A percentile compares a stretch with the other conserved stretches of the same genome.
Evolutionary conservation across 2,797 vertebrate genomes (phyloP).

Genomic region (Rhinoraja longicauda): DNA sequence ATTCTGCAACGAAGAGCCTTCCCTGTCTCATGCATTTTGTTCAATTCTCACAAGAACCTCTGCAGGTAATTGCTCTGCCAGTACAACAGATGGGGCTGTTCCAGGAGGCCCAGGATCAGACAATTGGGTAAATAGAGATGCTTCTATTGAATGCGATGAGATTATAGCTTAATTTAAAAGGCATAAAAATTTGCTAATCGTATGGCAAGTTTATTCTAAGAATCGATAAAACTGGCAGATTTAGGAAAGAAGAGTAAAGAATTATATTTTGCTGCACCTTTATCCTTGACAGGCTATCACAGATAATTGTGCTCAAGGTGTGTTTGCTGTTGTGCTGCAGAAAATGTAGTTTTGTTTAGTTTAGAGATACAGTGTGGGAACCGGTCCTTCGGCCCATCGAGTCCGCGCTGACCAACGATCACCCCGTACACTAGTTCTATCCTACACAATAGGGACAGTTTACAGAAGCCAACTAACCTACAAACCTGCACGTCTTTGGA

Average conservation of each 20-base stretch:
- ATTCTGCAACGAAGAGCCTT: background rate
- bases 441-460: too few relatives aligned
- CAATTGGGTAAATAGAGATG: background rate
- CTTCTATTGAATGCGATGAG: background rate
- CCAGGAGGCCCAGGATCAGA: background rate
- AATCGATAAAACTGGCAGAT: background rate
- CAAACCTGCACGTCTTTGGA: too few relatives aligned
- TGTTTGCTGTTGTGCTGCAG: too few relatives aligned
- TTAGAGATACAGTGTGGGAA: too few relatives aligned
- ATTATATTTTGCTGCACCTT: too few relatives aligned
- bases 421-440: too few relatives aligned
- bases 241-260: background rate
- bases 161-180: background rate
- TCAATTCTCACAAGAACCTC: background rate
- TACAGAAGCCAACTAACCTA: too few relatives aligned
- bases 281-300: too few relatives aligned
- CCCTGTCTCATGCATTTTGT: background rate
- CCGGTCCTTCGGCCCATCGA: too few relatives aligned
- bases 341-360: too few relatives aligned
- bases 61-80: background rate
- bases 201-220: background rate
- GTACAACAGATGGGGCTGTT: conserved; percentile 6
- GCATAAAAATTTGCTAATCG: background rate
- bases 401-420: too few relatives aligned
- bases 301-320: too few relatives aligned